These are phyloP conservation scores for Tetragonula carbonaria DNA, from an alignment of 2,888 invertebrate species.

Conservation along the genomic window DNA sequence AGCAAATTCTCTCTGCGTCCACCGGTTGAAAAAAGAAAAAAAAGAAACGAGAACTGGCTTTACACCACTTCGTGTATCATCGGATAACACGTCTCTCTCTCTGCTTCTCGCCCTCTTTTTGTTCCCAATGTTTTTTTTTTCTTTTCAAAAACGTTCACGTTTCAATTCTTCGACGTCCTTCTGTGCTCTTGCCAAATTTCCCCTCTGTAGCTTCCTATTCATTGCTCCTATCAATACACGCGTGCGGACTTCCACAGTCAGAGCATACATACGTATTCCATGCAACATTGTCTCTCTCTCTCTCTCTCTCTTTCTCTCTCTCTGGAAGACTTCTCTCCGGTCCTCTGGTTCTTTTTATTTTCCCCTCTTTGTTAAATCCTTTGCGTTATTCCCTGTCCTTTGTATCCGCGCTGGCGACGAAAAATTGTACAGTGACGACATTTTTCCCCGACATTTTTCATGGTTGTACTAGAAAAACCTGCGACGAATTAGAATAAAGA, in stretches of 20 bases:
- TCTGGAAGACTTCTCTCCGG: not conserved
- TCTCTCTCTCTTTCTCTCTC: not conserved
- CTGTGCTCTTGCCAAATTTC: constrained; percentile 19
- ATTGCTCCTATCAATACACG: constrained; percentile 21
- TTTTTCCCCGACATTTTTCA: not conserved
- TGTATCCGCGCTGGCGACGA: not conserved
- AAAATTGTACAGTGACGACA: not conserved
- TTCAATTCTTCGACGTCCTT: constrained; percentile 2
- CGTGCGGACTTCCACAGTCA: not conserved
- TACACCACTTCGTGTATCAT: not conserved
- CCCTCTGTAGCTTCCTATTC: not conserved
- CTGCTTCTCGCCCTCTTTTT: not conserved
- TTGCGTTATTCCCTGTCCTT: not conserved
- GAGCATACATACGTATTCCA: not conserved
- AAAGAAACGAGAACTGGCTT: not conserved
- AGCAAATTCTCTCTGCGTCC: not conserved
- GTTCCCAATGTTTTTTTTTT: not conserved
- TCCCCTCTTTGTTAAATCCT: not conserved
- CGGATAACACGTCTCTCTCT: not conserved
- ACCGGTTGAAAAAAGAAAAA: not conserved
- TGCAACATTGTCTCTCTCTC: not conserved
- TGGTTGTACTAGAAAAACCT: too few species aligned
- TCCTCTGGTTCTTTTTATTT: not conserved
- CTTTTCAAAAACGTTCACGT: constrained; percentile 6
- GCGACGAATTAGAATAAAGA: too few species aligned